Conservation (phyloP, 1,140 invertebrate genomes). For the Philopotamus ludificatus region DNA sequence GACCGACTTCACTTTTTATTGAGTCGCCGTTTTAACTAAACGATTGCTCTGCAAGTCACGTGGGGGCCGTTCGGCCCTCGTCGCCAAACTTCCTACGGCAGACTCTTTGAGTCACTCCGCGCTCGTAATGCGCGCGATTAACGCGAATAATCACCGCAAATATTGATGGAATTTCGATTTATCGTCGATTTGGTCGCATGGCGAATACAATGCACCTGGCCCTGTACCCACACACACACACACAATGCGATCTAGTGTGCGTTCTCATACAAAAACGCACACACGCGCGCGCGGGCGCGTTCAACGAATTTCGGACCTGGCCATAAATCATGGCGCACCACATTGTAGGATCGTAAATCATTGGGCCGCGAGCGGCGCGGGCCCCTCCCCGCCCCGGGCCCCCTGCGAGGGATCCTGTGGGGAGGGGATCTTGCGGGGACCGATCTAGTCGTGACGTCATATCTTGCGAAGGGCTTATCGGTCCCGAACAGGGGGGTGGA, state of each 20-base stretch:
- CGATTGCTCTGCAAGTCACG: slow-evolving; percentile 16
- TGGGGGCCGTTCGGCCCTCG: slow-evolving; percentile 2
- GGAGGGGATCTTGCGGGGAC: slow-evolving; percentile 27
- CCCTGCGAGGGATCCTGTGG: slow-evolving; percentile 14
- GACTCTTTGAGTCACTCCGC: not conserved
- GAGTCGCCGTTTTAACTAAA: slow-evolving; percentile 19
- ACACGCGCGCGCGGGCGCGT: slow-evolving; percentile 21
- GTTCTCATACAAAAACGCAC: too few species aligned
- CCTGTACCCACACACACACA: slow-evolving; percentile 1
- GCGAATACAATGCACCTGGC: not conserved
- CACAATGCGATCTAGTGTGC: not conserved
- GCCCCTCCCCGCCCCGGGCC: not conserved
- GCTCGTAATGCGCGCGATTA: not conserved
- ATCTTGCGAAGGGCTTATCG: slow-evolving; percentile 15
- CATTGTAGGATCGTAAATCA: slow-evolving; percentile 41
- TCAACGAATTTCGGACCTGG: slow-evolving; percentile 40
- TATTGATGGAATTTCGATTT: not conserved
- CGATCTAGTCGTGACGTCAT: slow-evolving; percentile 14
- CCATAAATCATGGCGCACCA: slow-evolving; percentile 42
- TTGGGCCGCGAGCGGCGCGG: slow-evolving; percentile 24
- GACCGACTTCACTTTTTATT: slow-evolving; percentile 19
- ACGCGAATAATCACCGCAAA: not conserved
- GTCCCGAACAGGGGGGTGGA: not conserved
- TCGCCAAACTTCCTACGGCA: not conserved
- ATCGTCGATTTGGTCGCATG: not conserved